Percentiles rank a stretch among this genome's conserved stretches.
phyloP scores from a whole-genome alignment of 2,797 vertebrate genomes.

The Anisognathus igniventris region DNA sequence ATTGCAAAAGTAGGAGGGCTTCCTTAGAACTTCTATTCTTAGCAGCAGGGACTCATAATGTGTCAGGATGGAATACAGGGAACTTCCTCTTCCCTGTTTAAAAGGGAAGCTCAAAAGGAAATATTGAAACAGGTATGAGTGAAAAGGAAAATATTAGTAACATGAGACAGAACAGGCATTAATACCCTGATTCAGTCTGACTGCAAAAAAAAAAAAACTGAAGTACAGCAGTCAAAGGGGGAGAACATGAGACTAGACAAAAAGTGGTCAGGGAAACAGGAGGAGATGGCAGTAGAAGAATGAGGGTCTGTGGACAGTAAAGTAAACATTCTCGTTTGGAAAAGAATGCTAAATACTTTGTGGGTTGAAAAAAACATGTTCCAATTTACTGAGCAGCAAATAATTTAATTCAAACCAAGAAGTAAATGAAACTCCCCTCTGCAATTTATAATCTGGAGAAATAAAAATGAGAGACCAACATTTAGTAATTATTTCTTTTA shows the following conservation, averaged over 20 bases:
- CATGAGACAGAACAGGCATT: neutral
- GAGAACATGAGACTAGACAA: neutral
- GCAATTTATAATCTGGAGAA: neutral
- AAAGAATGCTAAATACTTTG: neutral
- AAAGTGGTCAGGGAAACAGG: neutral
- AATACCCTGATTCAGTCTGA: neutral
- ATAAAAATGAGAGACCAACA: neutral
- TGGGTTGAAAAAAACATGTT: neutral
- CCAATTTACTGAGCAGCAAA: neutral
- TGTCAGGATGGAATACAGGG: neutral
- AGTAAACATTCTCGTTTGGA: neutral
- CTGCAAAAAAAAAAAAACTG: neutral
- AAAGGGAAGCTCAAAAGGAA: neutral
- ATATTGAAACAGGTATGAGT: neutral
- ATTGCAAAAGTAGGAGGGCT: neutral
- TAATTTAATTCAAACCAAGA: conserved; percentile 11
- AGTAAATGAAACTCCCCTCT: neutral
- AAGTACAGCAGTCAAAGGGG: neutral
- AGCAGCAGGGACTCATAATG: neutral
- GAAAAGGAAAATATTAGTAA: neutral
- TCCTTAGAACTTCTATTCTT: neutral
- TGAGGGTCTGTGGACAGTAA: neutral
- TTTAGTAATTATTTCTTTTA: conserved; percentile 1
- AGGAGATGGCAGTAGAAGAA: neutral
- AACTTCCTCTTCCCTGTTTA: neutral